Base-by-base conservation (phyloP, 2,113 vertebrate genomes). In the Brachionichthys hirsutus region DNA sequence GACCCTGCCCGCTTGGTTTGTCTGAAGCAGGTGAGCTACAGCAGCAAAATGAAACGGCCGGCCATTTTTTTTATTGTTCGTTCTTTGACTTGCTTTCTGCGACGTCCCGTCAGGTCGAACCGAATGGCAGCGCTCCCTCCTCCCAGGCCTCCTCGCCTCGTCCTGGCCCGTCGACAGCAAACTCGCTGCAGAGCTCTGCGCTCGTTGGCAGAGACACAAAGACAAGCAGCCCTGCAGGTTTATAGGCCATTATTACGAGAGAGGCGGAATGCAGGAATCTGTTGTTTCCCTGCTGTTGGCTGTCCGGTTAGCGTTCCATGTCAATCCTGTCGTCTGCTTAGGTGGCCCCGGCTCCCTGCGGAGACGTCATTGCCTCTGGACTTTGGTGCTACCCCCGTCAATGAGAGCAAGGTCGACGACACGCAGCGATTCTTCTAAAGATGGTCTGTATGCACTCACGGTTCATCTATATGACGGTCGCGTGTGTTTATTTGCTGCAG, bases 331-430 rank as follows among this genome's bases (percentile, higher is more conserved):
- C 41, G 13, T 75, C 13, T 66, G 38, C 34, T 48, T 48, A 92
- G 92, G 54, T 92, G 90, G 91, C 96, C 95, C 1, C 92, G 94
- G 19, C 70, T 99, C 53, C 85, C 92, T 14, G 55, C 83, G 12
- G 91, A 97, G 44, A 88, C 90, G 2, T 85, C 89, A 20, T 73
- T 91, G 6, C 70, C 83, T 0, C 59, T 98, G 41, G 94, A 94
- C 68, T 98, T 98, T 78, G 94, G 92, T 38, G 93, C 94, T 24
- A 94, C 94, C 10, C 93, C 95, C 3, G 89, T 98, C 34, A 94
- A 93, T 80, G 95, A 89, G 61, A 96, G 93, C 45, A 92, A 91
- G 93, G 97, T 98, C 67, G 87, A 86, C 2, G 35, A 20, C 12
- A 3, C 10, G 15, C 1, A 1, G 17, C 14, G 8, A 22, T 9